phyloP scores from a whole-genome alignment of 2,888 invertebrate genomes.

The Gandaritis pyraliata region DNA sequence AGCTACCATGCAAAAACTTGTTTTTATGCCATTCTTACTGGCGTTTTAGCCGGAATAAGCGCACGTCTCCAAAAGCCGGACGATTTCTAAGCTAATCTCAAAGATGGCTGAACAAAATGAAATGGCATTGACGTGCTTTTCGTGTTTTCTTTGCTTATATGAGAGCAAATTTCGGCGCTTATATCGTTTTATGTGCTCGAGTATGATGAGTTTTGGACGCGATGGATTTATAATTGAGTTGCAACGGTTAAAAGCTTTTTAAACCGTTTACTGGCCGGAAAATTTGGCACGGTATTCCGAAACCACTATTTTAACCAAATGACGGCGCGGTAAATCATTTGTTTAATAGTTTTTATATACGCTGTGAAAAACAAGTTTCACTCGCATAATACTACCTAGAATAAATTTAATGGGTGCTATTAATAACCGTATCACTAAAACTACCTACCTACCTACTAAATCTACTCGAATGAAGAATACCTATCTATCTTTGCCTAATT shows the following conservation, averaged over 20 bases:
- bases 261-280: slow-evolving; percentile 30
- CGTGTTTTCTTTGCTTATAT: slow-evolving; percentile 35
- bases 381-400: too few relatives aligned
- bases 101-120: slow-evolving; percentile 44
- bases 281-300: slow-evolving; percentile 21
- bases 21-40: not conserved
- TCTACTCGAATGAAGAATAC: too few relatives aligned
- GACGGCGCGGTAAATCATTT: slow-evolving; percentile 16
- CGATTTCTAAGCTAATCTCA: slow-evolving; percentile 40
- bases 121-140: slow-evolving; percentile 43
- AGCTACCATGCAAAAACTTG: too few relatives aligned
- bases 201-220: slow-evolving; percentile 28
- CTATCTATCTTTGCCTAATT: too few relatives aligned
- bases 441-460: too few relatives aligned
- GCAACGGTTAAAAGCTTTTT: slow-evolving; percentile 30
- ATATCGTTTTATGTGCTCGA: slow-evolving; percentile 26
- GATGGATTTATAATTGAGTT: slow-evolving; percentile 35
- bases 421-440: too few relatives aligned
- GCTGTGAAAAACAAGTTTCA: slow-evolving; percentile 8
- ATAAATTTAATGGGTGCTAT: too few relatives aligned
- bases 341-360: slow-evolving; percentile 9
- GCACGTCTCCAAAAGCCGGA: slow-evolving; percentile 9
- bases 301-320: slow-evolving; percentile 25
- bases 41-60: slow-evolving; percentile 5
- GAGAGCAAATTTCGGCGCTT: slow-evolving; percentile 22